Percentiles rank a stretch among this genome's conserved stretches.
Evolutionary conservation across 2,888 invertebrate species (phyloP).

Genomic region (Muschampia plurimacula): DNA sequence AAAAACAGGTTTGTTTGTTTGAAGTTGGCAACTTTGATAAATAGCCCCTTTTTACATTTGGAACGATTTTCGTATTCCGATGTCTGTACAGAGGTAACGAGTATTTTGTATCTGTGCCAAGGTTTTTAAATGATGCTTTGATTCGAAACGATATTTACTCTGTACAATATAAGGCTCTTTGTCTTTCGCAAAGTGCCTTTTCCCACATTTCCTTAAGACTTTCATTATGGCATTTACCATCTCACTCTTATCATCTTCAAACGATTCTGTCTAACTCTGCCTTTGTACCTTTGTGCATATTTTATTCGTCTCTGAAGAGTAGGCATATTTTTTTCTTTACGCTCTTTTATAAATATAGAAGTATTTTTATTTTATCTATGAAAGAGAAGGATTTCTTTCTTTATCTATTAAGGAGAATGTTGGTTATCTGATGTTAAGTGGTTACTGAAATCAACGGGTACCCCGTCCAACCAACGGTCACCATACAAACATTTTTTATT

Average conservation of each 20-base stretch:
- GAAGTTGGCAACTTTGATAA: constrained; percentile 5
- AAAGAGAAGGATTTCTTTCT: too few species aligned
- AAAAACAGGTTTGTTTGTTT: constrained; percentile 9
- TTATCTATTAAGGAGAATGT: too few species aligned
- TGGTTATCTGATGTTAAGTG: too few species aligned
- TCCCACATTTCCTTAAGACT: constrained; percentile 2
- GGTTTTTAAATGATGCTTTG: background rate
- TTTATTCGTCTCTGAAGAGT: background rate
- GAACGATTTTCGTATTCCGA: constrained; percentile 1
- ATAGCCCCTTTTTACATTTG: constrained; percentile 6
- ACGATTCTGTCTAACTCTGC: background rate
- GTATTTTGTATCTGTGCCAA: constrained; percentile 5
- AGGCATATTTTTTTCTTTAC: background rate
- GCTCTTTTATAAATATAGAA: background rate
- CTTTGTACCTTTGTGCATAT: constrained; percentile 9
- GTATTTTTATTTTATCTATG: too few species aligned
- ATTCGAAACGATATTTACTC: constrained; percentile 5
- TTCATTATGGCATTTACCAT: background rate
- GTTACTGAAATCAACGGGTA: too few species aligned
- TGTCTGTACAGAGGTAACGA: background rate
- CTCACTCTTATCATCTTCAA: background rate
- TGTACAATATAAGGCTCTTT: constrained; percentile 6
- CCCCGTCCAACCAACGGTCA: too few species aligned
- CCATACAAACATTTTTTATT: too few species aligned
- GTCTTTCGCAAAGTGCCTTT: background rate